phyloP scores from a whole-genome alignment of 2,113 vertebrate genomes.

The Megatriorchis doriae region DNA sequence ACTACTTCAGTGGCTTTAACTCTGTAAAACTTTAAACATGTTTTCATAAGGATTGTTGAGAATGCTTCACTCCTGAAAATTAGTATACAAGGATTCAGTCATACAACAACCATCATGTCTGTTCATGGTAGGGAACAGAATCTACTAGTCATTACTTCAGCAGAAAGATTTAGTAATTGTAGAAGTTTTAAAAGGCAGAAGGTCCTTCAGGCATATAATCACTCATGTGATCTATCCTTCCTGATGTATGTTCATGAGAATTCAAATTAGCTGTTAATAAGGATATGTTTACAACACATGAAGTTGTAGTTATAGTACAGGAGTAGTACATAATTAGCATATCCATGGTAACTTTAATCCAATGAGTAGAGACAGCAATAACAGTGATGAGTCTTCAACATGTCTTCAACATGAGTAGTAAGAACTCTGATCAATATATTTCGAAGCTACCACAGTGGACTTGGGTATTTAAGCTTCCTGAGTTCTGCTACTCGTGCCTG shows the following conservation, averaged over 20 bases:
- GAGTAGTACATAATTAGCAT: not conserved
- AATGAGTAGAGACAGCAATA: not conserved
- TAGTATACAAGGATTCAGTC: not conserved
- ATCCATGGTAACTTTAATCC: not conserved
- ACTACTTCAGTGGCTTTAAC: not conserved
- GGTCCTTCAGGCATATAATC: not conserved
- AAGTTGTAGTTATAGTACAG: not conserved
- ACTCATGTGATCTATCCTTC: not conserved
- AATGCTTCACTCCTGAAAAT: not conserved
- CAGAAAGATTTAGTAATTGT: not conserved
- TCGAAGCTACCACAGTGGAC: not conserved
- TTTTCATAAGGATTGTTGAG: not conserved
- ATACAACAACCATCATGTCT: not conserved
- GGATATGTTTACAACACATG: not conserved
- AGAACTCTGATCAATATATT: not conserved
- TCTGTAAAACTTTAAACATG: not conserved
- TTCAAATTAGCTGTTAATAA: not conserved
- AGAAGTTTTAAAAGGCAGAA: not conserved
- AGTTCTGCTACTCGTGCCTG: not conserved
- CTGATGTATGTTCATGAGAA: not conserved
- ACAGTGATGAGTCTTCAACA: not conserved
- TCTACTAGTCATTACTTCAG: not conserved
- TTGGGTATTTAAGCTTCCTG: not conserved
- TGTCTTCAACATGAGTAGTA: not conserved
- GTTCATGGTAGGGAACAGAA: not conserved